Base-by-base conservation (phyloP, 1,140 invertebrate species). In the Onthophagus taurus region DNA sequence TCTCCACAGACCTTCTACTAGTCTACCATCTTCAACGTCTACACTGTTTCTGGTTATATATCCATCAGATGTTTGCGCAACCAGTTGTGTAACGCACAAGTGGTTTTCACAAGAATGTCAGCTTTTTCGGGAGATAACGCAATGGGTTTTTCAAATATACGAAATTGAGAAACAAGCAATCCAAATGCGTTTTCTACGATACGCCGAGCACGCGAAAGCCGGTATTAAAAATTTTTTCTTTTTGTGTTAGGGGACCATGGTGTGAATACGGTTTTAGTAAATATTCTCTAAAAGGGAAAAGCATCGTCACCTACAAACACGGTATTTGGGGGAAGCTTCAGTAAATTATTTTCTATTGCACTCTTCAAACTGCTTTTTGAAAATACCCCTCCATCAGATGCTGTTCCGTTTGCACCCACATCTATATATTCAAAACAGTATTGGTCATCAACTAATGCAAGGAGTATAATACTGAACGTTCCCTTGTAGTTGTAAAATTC, bases 71-170 rank as follows among this genome's bases (percentile, higher is more conserved):
- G 24, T 36, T 36, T 14, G 6, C 34, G 14, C 36, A 20, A n/a
- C 17, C 17, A 38, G 36, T 38, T 38, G 24, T 38, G 19, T 31
- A 29, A 8, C 4, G 5, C 38, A 42, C 3, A 42, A 18, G 38
- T 30, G 13, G 23, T 3, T 31, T 42, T 42, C 4, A 42, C 38
- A 2, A 42, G 3, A 17, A 9, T 4, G 17, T 30, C 38, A 17
- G 24, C 9, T 29, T 29, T 42, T 30, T 13, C 23, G n/a, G 18
- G 23, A 42, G 23, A 42, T 17, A 42, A 29, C n/a, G 21, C 23
- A 30, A 42, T 42, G n/a, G 38, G 38, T 13, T 42, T 29, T 42
- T 42, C 21, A 42, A 42, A 42, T 30, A 42, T 12, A 26, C 38
- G 24, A 31, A 42, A 42, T 7, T 13, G 23, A 7, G 38, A 4